A percentile compares a stretch with the other conserved stretches of the same genome.
Evolutionary conservation across 2,888 invertebrate species (phyloP).

Genomic region (Microdon myrmicae): DNA sequence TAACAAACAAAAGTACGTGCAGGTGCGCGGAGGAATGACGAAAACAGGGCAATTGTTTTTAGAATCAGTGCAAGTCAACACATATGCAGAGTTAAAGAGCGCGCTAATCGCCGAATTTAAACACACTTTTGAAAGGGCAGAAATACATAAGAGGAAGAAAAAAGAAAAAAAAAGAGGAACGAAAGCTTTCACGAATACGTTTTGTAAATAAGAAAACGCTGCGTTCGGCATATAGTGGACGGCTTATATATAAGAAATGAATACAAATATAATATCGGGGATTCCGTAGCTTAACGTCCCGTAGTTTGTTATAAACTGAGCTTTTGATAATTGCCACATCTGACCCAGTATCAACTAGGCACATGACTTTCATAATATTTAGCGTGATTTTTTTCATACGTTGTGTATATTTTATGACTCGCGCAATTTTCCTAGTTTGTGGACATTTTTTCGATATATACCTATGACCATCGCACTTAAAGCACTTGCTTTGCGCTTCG

Average conservation of each 20-base stretch:
- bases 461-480: constrained; percentile 24
- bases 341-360: constrained; percentile 10
- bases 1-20: no score
- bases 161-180: constrained; percentile 13
- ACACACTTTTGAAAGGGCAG: constrained; percentile 12
- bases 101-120: constrained; percentile 22
- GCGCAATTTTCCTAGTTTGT: neutral
- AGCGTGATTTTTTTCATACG: neutral
- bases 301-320: no score
- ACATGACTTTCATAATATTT: constrained; percentile 12
- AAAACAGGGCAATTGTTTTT: no score
- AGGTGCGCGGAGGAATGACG: no score
- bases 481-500: constrained; percentile 24
- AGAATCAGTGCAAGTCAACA: no score
- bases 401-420: constrained; percentile 1
- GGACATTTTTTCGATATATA: constrained; percentile 25
- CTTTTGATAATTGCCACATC: no score
- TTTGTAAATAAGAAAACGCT: constrained; percentile 27
- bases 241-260: constrained; percentile 27
- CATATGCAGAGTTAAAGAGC: constrained; percentile 10
- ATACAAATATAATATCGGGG: constrained; percentile 28
- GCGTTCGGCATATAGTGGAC: constrained; percentile 28
- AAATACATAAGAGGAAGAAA: constrained; percentile 23
- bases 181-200: constrained; percentile 34
- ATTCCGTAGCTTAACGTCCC: no score